Evolutionary conservation across 2,888 invertebrate genomes (phyloP).

Genomic region (Podotricha telesiphe): DNA sequence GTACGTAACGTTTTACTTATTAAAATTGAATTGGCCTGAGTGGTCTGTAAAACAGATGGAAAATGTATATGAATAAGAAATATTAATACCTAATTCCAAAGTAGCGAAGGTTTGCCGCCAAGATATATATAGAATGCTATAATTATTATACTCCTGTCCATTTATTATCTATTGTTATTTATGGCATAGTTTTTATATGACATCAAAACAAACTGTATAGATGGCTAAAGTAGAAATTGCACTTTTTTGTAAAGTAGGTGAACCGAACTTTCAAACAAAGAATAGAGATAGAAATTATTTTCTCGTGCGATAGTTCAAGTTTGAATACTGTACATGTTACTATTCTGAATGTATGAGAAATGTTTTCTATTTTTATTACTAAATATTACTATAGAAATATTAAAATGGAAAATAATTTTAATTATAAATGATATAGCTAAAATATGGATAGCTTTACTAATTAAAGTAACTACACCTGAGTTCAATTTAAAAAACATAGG

Average conservation of each 20-base stretch:
- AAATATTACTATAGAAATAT: neutral
- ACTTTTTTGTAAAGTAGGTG: conserved; percentile 8
- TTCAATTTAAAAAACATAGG: neutral
- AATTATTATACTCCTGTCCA: neutral
- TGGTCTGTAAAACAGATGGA: neutral
- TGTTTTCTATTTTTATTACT: conserved; percentile 2
- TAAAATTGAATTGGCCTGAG: conserved; percentile 5
- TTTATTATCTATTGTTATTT: neutral
- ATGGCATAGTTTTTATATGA: neutral
- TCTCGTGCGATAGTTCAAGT: conserved; percentile 15
- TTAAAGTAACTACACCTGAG: neutral
- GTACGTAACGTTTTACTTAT: conserved; percentile 20
- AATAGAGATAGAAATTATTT: conserved; percentile 1
- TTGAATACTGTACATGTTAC: conserved; percentile 13
- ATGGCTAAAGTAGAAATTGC: conserved; percentile 2
- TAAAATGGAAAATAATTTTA: neutral
- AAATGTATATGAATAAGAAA: neutral
- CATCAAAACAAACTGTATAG: neutral
- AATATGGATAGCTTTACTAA: neutral
- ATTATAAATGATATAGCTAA: no score
- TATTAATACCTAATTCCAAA: neutral
- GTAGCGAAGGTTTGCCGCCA: no score
- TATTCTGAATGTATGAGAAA: conserved; percentile 5
- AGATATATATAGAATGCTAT: no score
- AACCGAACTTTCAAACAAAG: conserved; percentile 17